These are phyloP conservation scores for Orchestes rusci DNA, from an alignment of 2,888 invertebrate species.

Conservation along the genomic window DNA sequence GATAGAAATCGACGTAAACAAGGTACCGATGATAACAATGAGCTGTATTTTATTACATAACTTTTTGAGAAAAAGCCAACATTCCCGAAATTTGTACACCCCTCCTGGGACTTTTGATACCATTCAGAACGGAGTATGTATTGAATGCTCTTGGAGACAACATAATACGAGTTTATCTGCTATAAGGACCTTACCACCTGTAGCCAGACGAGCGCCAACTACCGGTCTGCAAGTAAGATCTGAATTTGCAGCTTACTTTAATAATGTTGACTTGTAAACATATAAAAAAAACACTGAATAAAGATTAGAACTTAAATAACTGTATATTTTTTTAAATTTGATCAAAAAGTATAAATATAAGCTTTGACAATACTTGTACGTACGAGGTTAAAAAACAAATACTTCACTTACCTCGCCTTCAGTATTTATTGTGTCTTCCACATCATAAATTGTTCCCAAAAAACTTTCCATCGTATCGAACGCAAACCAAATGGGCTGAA, in stretches of 20 bases:
- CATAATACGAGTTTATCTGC: not conserved
- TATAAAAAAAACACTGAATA: not conserved
- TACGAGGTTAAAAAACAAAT: too few species aligned
- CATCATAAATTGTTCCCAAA: constrained; percentile 7
- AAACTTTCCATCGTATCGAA: constrained; percentile 7
- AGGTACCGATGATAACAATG: constrained; percentile 14
- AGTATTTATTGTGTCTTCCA: constrained; percentile 6
- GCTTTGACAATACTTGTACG: not conserved
- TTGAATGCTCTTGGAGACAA: constrained; percentile 4
- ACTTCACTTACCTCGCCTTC: constrained; percentile 5
- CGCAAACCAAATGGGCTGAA: constrained; percentile 8
- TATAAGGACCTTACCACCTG: not conserved
- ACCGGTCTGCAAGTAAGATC: not conserved
- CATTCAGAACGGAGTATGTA: not conserved
- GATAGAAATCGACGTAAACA: constrained; percentile 19
- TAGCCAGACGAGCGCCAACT: not conserved
- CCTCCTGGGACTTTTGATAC: constrained; percentile 15
- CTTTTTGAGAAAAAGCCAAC: constrained; percentile 13
- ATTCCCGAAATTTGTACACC: constrained; percentile 12
- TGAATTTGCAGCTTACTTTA: not conserved
- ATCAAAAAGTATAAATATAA: not conserved
- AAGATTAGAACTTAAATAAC: not conserved
- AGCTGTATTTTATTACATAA: constrained; percentile 16
- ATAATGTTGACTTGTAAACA: not conserved
- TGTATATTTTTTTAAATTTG: not conserved